These are phyloP conservation scores for Amphiprion ocellaris DNA, from an alignment of 2,113 vertebrate species.

Conservation along the genomic window DNA sequence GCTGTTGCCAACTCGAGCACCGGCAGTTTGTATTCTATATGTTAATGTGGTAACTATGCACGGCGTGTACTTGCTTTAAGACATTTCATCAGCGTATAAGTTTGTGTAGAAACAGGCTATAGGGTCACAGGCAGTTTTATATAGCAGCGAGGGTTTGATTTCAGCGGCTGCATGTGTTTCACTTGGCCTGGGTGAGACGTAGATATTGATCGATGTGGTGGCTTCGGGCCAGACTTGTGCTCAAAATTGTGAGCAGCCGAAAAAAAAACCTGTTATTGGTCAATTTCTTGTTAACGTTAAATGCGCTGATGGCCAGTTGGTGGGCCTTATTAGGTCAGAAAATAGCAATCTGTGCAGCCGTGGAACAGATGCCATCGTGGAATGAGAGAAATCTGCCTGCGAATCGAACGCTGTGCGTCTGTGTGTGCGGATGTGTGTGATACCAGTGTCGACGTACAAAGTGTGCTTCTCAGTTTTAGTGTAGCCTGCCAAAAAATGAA, in stretches of 20 bases:
- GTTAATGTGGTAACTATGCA: conserved; percentile 22
- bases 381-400: conserved; percentile 70
- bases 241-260: conserved; percentile 58
- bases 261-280: conserved; percentile 66
- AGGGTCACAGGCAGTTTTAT: conserved; percentile 10
- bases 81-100: conserved; percentile 1
- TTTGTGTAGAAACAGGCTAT: neutral
- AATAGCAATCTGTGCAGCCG: conserved; percentile 74
- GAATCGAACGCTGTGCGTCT: conserved; percentile 13
- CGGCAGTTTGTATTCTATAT: conserved; percentile 35
- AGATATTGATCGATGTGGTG: conserved; percentile 68
- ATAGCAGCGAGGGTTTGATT: conserved; percentile 30
- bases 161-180: conserved; percentile 37
- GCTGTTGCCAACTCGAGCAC: neutral
- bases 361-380: conserved; percentile 65
- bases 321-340: conserved; percentile 69
- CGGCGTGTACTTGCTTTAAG: neutral
- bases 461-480: conserved; percentile 9
- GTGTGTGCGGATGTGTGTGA: conserved; percentile 17
- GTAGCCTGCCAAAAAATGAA: conserved; percentile 24
- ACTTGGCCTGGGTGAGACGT: conserved; percentile 39
- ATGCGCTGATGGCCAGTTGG: conserved; percentile 67
- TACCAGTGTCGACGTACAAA: conserved; percentile 15
- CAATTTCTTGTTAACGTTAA: conserved; percentile 74
- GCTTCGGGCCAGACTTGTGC: conserved; percentile 53